A percentile compares a stretch with the other conserved stretches of the same genome.
Evolutionary conservation across 2,797 vertebrate species (phyloP).

Genomic region (Mormyrops attenuatus): DNA sequence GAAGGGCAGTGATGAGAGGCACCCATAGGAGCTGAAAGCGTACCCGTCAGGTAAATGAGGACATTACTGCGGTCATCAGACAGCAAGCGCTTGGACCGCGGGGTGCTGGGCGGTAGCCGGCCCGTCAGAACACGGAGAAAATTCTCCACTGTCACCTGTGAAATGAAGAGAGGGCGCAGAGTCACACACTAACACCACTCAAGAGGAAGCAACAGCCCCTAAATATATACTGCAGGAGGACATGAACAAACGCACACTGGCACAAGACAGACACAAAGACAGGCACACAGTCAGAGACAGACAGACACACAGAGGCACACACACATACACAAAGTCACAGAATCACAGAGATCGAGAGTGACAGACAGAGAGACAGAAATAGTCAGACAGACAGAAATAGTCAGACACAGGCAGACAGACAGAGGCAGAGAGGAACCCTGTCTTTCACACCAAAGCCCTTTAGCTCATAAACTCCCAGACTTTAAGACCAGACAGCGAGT

Average conservation of each 20-base stretch:
- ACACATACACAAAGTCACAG: background rate
- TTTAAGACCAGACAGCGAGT: background rate
- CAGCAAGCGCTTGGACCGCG: constrained; percentile 89
- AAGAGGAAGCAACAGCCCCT: background rate
- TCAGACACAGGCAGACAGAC: background rate
- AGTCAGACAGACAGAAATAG: background rate
- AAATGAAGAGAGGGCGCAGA: background rate
- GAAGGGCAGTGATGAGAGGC: background rate
- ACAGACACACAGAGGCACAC: background rate
- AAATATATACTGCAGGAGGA: background rate
- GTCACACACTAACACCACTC: background rate
- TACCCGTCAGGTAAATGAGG: constrained; percentile 96
- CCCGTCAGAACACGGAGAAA: constrained; percentile 92
- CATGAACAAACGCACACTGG: background rate
- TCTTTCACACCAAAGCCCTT: background rate
- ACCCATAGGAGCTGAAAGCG: background rate
- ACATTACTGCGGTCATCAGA: constrained; percentile 98
- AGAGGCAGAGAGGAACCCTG: background rate
- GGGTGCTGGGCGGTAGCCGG: constrained; percentile 84
- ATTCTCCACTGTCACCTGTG: constrained; percentile 93
- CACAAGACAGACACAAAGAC: background rate
- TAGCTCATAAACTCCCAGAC: background rate
- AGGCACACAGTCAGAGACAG: background rate
- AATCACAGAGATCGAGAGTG: no score
- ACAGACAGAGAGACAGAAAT: background rate